Evolutionary conservation across 1,140 invertebrate species (phyloP).

Genomic region (Agrilus planipennis): DNA sequence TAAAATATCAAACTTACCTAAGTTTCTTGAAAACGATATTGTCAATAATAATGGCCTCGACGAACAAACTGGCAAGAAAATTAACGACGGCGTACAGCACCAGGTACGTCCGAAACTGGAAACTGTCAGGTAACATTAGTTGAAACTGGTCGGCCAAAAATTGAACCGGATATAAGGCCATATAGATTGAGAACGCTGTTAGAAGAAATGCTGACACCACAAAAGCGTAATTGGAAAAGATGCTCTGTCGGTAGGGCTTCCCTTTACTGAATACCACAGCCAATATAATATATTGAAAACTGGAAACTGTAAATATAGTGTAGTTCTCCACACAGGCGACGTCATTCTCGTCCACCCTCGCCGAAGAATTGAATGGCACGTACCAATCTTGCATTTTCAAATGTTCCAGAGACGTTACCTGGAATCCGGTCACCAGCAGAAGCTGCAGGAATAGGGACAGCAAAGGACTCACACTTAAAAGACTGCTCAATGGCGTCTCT

Average conservation of each 20-base stretch:
- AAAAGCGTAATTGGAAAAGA: conserved; percentile 67
- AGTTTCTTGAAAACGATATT: conserved; percentile 45
- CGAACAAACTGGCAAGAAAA: conserved; percentile 46
- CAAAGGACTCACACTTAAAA: conserved; percentile 52
- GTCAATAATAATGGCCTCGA: conserved; percentile 51
- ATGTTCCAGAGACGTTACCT: conserved; percentile 51
- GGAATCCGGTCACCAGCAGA: conserved; percentile 52
- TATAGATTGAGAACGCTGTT: conserved; percentile 51
- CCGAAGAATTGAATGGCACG: conserved; percentile 40
- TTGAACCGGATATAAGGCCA: conserved; percentile 54
- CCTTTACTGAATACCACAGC: conserved; percentile 86
- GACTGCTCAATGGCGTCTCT: conserved; percentile 56
- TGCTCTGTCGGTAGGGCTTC: conserved; percentile 71
- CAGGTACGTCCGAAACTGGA: conserved; percentile 49
- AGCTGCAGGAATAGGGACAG: conserved; percentile 62
- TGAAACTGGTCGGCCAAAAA: conserved; percentile 51
- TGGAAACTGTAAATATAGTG: conserved; percentile 73
- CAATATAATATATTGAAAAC: conserved; percentile 88
- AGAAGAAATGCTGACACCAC: conserved; percentile 52
- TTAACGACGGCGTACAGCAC: conserved; percentile 46
- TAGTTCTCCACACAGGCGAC: conserved; percentile 68
- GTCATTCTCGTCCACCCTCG: conserved; percentile 34
- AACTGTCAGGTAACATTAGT: conserved; percentile 51
- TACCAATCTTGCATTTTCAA: conserved; percentile 66
- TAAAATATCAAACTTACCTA: too few species aligned